Percentiles rank a stretch among this genome's conserved stretches.
Evolutionary conservation across 2,113 vertebrate species (phyloP).

Genomic region (Gorilla gorilla): DNA sequence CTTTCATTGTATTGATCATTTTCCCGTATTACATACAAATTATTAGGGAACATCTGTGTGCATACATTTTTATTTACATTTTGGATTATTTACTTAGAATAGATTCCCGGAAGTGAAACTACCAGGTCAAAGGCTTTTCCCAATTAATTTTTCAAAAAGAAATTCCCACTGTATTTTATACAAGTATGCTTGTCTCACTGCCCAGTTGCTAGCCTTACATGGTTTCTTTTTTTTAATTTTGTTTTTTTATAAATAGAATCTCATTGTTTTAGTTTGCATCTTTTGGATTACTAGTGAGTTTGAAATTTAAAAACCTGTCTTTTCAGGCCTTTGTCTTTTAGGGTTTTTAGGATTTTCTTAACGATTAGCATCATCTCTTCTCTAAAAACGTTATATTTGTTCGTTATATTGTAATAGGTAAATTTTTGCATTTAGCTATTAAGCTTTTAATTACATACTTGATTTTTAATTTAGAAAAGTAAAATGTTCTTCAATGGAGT

Average conservation of each 20-base stretch:
- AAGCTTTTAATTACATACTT: background rate
- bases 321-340: background rate
- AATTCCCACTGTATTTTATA: background rate
- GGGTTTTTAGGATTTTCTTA: conserved; percentile 20
- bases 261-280: background rate
- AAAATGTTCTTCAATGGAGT: background rate
- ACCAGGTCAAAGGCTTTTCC: background rate
- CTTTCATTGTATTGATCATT: background rate
- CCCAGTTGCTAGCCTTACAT: background rate
- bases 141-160: background rate
- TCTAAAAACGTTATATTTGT: background rate
- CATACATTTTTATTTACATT: background rate
- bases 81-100: conserved; percentile 1
- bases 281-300: background rate
- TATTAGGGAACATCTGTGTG: background rate
- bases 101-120: conserved; percentile 5
- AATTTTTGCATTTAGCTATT: conserved; percentile 27
- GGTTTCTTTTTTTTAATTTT: background rate
- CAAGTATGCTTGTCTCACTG: background rate
- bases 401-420: background rate
- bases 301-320: background rate
- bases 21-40: background rate
- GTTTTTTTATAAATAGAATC: background rate
- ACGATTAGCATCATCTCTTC: background rate
- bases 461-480: background rate